Percentiles rank a stretch among this genome's conserved stretches.
These are phyloP conservation scores for Hoplostethus atlanticus DNA, from an alignment of 2,797 vertebrate species.

Conservation along the genomic window DNA sequence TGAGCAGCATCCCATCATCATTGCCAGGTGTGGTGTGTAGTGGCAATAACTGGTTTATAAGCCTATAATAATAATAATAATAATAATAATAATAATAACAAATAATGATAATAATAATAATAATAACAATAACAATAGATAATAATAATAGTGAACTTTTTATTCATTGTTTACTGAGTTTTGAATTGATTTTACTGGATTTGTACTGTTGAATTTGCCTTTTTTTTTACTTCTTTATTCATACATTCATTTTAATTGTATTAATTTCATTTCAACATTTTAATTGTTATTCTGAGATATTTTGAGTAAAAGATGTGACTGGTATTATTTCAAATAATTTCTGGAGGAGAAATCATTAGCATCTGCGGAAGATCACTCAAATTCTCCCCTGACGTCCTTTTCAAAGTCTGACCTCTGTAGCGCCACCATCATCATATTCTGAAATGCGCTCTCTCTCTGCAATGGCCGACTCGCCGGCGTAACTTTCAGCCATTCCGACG, in stretches of 20 bases:
- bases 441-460: slow-evolving; percentile 28
- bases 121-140: too few species aligned
- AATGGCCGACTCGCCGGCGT: slow-evolving; percentile 37
- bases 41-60: neutral
- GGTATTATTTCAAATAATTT: neutral
- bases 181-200: neutral
- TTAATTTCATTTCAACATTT: neutral
- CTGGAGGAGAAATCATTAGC: too few species aligned
- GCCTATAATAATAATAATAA: too few species aligned
- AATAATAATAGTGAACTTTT: neutral
- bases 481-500: slow-evolving; percentile 56
- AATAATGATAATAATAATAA: too few species aligned
- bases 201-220: neutral
- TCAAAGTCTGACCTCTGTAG: slow-evolving; percentile 15
- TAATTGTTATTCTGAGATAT: neutral
- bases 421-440: slow-evolving; percentile 45
- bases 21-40: neutral
- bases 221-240: neutral
- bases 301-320: neutral
- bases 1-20: neutral
- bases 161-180: neutral
- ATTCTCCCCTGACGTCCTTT: neutral
- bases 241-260: neutral
- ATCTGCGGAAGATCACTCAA: neutral
- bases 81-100: too few species aligned